Base-by-base conservation (phyloP, 2,113 vertebrate genomes). In the Passer montanus region DNA sequence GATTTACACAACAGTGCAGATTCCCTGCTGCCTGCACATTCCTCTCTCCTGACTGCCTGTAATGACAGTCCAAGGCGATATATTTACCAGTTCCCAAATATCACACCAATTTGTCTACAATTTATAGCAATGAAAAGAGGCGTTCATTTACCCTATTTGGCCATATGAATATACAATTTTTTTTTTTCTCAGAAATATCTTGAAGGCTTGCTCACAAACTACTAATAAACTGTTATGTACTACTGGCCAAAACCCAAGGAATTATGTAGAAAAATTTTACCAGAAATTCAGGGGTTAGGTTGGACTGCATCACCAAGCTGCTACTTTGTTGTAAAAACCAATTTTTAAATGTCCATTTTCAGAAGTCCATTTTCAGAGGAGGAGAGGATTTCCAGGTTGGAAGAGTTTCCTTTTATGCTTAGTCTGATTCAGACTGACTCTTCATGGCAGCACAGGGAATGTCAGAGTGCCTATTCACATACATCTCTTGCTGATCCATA, bases 1-100 rank as follows among this genome's bases (percentile, higher is more conserved):
- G 4, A 21, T 85, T 89, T 83, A 26, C 2, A 2, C 63, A 59
- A n/a, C 21, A 52, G 49, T 15, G 23, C 11, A 78, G 17, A 41
- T 81, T 77, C 76, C 44, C 56, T 86, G n/a, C 35, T 78, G 89
- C 44, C 72, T 78, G 27, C 30, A 31, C 10, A 3, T 80, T 84
- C 62, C 30, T 92, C 39, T 74, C 47, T 69, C 30, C 26, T 60
- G 53, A 6, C 37, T 90, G 33, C 46, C 44, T 2, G 0, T 15
- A 67, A 23, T 12, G 39, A 28, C 1, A 1, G 24, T n/a, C 31
- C n/a, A 39, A 49, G 52, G 20, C 0, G 0, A 11, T 59, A 37
- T 49, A 27, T 84, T 90, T 37, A 75, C 60, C 75, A 60, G 28
- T 50, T 77, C 56, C 56, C n/a, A 90, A 87, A 59, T 63, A 50